A percentile compares a stretch with the other conserved stretches of the same genome.
These are phyloP conservation scores for Jordanella pulchra DNA, from an alignment of 2,797 vertebrate genomes.

Conservation along the genomic window DNA sequence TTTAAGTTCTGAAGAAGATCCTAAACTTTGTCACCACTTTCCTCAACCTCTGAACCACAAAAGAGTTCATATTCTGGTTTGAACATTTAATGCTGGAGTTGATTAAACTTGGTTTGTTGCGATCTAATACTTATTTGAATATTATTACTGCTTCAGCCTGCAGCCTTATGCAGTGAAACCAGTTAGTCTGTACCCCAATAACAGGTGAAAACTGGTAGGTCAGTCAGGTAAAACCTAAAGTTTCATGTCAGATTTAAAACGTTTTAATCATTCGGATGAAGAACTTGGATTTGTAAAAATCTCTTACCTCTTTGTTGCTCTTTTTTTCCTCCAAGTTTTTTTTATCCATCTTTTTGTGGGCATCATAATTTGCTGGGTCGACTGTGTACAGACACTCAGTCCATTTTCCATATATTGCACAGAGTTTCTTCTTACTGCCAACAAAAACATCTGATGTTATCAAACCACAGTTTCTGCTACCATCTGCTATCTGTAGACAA, in stretches of 20 bases:
- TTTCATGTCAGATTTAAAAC: background rate
- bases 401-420: slow-evolving; percentile 96
- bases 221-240: no score
- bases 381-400: slow-evolving; percentile 93
- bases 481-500: background rate
- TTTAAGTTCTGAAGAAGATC: no score
- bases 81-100: no score
- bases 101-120: no score
- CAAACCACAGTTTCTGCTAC: slow-evolving; percentile 9
- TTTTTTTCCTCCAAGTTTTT: slow-evolving; percentile 92
- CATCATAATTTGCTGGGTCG: slow-evolving; percentile 85
- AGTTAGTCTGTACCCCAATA: no score
- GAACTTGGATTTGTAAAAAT: background rate
- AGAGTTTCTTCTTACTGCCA: slow-evolving; percentile 93
- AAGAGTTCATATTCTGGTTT: no score
- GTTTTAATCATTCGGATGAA: background rate
- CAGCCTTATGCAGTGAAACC: no score
- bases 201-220: no score
- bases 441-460: slow-evolving; percentile 10
- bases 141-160: no score
- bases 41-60: no score
- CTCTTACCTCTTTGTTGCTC: slow-evolving; percentile 85
- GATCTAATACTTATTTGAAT: no score
- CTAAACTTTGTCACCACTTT: no score
- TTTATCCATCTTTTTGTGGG: slow-evolving; percentile 91